phyloP scores from a whole-genome alignment of 2,797 vertebrate species.

The Sebastes kiyomatsui region DNA sequence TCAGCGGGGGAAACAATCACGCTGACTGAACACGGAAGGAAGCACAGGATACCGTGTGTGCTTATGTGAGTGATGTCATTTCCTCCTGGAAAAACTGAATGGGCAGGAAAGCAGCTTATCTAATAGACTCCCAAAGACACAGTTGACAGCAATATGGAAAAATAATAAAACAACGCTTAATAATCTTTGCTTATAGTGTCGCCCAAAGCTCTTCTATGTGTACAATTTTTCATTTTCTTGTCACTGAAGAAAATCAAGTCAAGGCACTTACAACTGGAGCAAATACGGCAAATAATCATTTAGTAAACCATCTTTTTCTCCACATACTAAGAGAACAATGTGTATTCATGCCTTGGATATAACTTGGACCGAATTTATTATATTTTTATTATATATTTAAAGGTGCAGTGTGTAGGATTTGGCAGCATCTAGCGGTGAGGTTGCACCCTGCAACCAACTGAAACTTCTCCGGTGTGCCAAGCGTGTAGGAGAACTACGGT shows the following conservation, averaged over 20 bases:
- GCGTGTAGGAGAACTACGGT: too few relatives aligned
- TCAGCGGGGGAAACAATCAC: conserved; percentile 64
- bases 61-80: conserved; percentile 63
- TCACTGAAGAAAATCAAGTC: background rate
- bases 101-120: conserved; percentile 62
- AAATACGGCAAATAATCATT: background rate
- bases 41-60: conserved; percentile 45
- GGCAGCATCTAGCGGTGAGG: too few relatives aligned
- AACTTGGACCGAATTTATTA: background rate
- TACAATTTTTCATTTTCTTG: background rate
- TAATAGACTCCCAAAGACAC: conserved; percentile 26
- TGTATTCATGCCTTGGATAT: background rate
- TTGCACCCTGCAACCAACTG: too few relatives aligned
- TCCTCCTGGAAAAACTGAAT: conserved; percentile 70
- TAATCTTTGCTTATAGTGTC: background rate
- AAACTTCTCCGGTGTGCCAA: too few relatives aligned
- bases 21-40: conserved; percentile 75
- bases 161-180: background rate
- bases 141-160: conserved; percentile 10
- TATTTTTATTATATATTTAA: background rate
- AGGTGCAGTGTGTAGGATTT: too few relatives aligned
- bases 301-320: background rate
- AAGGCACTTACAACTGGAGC: background rate
- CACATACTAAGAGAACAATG: background rate
- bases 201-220: background rate